Conservation (phyloP, 2,113 vertebrate species). For the Orcinus orca region DNA sequence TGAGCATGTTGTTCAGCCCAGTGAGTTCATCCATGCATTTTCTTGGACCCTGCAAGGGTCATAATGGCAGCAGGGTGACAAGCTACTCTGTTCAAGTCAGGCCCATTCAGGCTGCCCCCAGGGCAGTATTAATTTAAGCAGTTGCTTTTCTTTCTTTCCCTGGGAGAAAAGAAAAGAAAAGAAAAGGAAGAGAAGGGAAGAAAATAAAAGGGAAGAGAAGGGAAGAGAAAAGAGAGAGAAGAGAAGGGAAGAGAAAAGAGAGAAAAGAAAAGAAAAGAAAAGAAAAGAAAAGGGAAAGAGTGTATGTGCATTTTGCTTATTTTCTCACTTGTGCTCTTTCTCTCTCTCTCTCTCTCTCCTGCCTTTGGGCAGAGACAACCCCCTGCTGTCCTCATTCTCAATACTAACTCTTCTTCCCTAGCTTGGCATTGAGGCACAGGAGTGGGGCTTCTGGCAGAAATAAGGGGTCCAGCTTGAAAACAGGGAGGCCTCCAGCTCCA, state of each 20-base stretch:
- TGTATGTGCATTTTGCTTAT: neutral
- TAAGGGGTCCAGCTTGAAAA: neutral
- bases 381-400: neutral
- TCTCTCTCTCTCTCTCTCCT: neutral
- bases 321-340: neutral
- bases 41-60: constrained; percentile 41
- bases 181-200: neutral
- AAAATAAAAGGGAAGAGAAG: neutral
- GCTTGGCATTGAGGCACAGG: neutral
- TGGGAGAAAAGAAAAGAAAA: constrained; percentile 22
- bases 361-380: neutral
- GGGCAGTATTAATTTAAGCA: constrained; percentile 22
- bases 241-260: neutral
- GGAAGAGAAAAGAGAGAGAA: neutral
- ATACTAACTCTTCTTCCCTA: neutral
- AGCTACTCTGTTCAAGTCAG: neutral
- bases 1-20: constrained; percentile 48
- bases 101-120: neutral
- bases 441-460: neutral
- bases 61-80: constrained; percentile 24
- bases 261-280: neutral
- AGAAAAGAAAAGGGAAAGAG: neutral
- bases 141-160: constrained; percentile 37
- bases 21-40: constrained; percentile 38
- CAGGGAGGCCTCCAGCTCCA: neutral